phyloP scores from a whole-genome alignment of 2,113 vertebrate species.

The Puma concolor region DNA sequence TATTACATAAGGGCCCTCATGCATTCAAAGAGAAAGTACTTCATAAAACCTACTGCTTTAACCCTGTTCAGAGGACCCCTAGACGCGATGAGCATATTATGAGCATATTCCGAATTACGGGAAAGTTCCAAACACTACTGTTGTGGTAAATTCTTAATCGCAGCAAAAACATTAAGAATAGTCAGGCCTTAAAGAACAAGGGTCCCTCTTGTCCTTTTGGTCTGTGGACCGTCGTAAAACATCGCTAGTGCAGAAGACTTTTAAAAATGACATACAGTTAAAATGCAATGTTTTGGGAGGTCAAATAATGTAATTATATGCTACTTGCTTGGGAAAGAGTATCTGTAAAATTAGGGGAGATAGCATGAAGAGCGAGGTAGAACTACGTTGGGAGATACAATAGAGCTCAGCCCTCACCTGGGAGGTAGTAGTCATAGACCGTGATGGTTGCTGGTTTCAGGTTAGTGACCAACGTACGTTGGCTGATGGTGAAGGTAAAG shows the following conservation, averaged over 20 bases:
- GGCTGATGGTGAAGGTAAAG: slow-evolving; percentile 83
- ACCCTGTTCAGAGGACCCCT: background rate
- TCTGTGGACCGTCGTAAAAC: background rate
- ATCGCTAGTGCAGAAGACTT: background rate
- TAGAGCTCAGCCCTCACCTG: slow-evolving; percentile 82
- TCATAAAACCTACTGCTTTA: background rate
- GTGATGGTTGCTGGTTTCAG: slow-evolving; percentile 89
- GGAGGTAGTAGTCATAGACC: slow-evolving; percentile 93
- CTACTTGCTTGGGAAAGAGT: background rate
- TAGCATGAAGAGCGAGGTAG: background rate
- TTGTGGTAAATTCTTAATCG: slow-evolving; percentile 13
- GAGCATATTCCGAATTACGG: background rate
- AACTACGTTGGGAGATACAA: background rate
- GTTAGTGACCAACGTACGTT: slow-evolving; percentile 85
- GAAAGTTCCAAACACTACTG: background rate
- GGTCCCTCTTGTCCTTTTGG: background rate
- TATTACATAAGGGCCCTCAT: background rate
- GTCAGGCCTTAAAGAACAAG: background rate
- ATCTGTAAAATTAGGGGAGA: background rate
- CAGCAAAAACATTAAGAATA: background rate
- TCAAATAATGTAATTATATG: background rate
- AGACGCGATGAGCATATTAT: background rate
- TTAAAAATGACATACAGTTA: background rate
- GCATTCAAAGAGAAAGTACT: background rate
- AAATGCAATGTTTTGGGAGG: slow-evolving; percentile 10